phyloP scores from a whole-genome alignment of 2,888 invertebrate species.

The Prionchulus punctatus region DNA sequence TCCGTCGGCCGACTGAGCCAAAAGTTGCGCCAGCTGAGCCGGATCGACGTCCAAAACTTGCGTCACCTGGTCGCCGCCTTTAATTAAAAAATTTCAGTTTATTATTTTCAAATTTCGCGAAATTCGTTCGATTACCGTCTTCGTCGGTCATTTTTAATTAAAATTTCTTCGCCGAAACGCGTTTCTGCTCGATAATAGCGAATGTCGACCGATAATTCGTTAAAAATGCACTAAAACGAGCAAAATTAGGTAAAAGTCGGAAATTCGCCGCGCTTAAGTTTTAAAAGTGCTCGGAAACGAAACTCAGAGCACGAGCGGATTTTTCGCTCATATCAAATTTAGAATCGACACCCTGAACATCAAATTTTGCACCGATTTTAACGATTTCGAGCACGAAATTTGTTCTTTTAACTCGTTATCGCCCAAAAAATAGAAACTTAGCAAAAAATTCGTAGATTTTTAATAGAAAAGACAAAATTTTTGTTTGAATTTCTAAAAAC shows the following conservation, averaged over 20 bases:
- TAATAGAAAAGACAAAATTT: no score
- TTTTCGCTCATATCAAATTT: no score
- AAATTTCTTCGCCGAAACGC: neutral
- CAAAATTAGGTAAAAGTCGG: no score
- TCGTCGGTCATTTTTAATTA: neutral
- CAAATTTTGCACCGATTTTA: neutral
- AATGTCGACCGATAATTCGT: neutral
- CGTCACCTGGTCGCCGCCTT: neutral
- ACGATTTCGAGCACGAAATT: neutral
- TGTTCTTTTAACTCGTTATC: no score
- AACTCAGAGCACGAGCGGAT: no score
- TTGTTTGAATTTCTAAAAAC: no score
- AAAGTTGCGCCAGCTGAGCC: constrained; percentile 4
- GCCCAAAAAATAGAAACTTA: no score
- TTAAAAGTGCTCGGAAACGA: no score
- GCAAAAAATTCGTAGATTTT: no score
- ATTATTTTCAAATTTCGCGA: neutral
- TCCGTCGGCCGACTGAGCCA: constrained; percentile 5
- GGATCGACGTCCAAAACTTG: constrained; percentile 4
- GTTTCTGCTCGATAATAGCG: neutral
- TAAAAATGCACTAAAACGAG: no score
- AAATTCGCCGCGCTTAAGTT: no score
- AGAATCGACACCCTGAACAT: no score
- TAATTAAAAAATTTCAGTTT: neutral
- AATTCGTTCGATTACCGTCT: neutral